phyloP scores from a whole-genome alignment of 2,888 invertebrate species.

The Sinopyrophorus schimmeli region DNA sequence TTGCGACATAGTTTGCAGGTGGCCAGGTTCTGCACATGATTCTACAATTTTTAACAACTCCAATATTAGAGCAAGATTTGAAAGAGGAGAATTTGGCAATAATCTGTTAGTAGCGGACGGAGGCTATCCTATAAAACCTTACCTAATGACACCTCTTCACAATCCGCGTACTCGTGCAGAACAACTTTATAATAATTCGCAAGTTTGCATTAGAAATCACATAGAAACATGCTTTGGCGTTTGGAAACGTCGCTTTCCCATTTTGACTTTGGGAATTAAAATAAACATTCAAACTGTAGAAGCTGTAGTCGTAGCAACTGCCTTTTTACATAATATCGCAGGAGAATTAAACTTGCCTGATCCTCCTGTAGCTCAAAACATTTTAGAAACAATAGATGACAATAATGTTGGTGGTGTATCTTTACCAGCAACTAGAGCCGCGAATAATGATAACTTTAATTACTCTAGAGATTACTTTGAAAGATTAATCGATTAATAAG shows the following conservation, averaged over 20 bases:
- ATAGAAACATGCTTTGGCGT: conserved; percentile 41
- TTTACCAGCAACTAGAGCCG: no score
- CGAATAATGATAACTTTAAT: no score
- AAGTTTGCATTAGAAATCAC: conserved; percentile 37
- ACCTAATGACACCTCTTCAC: conserved; percentile 36
- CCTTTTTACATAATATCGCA: conserved; percentile 37
- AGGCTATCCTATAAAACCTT: conserved; percentile 39
- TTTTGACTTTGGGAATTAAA: conserved; percentile 40
- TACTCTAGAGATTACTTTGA: no score
- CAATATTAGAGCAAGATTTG: conserved; percentile 8
- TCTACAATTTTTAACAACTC: conserved; percentile 20
- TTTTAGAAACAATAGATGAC: not conserved
- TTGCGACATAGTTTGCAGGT: conserved; percentile 38
- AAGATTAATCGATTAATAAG: no score
- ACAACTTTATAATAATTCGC: conserved; percentile 35
- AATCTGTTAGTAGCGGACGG: conserved; percentile 37
- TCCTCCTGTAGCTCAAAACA: no score
- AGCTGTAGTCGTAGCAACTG: conserved; percentile 31
- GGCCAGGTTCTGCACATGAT: conserved; percentile 37
- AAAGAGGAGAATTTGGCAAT: conserved; percentile 25
- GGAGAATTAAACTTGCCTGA: no score
- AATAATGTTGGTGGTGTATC: not conserved
- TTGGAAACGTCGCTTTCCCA: conserved; percentile 42
- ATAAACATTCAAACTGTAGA: conserved; percentile 7
- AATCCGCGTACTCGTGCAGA: conserved; percentile 30